phyloP scores from a whole-genome alignment of 2,113 vertebrate species.

The Sterrhoptilus dennistouni region DNA sequence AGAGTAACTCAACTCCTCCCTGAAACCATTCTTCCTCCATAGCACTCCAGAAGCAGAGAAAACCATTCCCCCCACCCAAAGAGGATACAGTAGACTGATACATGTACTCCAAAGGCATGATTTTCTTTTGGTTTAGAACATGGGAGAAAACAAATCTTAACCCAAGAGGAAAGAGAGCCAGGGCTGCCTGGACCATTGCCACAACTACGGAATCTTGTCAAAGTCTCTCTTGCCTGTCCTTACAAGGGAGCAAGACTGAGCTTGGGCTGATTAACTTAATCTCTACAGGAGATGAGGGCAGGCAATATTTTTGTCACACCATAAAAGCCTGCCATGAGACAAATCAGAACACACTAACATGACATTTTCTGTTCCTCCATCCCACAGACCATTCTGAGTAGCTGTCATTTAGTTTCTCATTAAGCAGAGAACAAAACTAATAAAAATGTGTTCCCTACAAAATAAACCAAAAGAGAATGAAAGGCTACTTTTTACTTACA shows the following conservation, averaged over 20 bases:
- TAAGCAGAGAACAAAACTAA: background rate
- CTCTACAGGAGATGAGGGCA: background rate
- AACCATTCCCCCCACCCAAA: background rate
- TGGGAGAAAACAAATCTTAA: background rate
- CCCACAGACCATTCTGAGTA: background rate
- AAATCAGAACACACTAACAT: background rate
- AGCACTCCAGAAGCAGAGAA: background rate
- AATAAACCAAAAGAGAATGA: background rate
- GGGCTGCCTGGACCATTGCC: slow-evolving; percentile 8
- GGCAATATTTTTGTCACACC: background rate
- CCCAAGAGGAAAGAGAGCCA: slow-evolving; percentile 15
- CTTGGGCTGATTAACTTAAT: slow-evolving; percentile 28
- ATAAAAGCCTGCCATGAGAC: background rate
- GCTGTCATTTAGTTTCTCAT: background rate
- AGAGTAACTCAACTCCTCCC: background rate
- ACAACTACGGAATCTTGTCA: slow-evolving; percentile 7
- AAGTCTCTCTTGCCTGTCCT: slow-evolving; percentile 34
- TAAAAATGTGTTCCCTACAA: background rate
- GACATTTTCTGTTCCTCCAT: background rate
- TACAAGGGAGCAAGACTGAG: slow-evolving; percentile 41
- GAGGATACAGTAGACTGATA: background rate
- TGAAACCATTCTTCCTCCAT: background rate
- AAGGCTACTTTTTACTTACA: background rate
- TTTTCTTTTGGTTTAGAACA: background rate
- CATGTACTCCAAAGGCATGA: background rate